Percentiles rank a stretch among this genome's conserved stretches.
These are phyloP conservation scores for Myotis vivesi DNA, from an alignment of 2,797 vertebrate genomes.

Conservation along the genomic window DNA sequence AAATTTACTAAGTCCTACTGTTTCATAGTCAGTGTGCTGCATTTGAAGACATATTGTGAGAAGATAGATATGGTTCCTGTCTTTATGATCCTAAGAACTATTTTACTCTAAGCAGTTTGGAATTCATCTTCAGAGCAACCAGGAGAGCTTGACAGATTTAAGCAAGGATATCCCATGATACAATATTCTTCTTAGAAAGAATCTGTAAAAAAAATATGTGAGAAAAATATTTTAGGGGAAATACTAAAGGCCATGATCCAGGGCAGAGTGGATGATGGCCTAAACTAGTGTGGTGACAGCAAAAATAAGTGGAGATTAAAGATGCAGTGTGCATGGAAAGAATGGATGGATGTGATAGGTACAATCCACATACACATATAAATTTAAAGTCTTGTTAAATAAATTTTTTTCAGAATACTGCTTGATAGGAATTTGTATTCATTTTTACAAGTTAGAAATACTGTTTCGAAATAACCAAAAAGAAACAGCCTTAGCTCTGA, in stretches of 20 bases:
- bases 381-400: not conserved
- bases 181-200: not conserved
- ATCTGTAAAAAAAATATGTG: not conserved
- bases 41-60: not conserved
- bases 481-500: not conserved
- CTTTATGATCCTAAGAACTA: not conserved
- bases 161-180: not conserved
- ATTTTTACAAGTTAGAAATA: constrained; percentile 11
- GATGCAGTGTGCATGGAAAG: not conserved
- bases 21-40: not conserved
- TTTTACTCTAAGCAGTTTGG: constrained; percentile 14
- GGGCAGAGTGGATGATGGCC: not conserved
- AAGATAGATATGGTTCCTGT: not conserved
- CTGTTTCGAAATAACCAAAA: not conserved
- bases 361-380: not conserved
- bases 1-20: constrained; percentile 1
- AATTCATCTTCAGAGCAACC: constrained; percentile 38
- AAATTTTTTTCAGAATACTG: not conserved
- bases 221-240: not conserved
- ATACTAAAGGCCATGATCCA: not conserved
- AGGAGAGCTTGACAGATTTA: not conserved
- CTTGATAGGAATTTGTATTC: not conserved
- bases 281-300: not conserved
- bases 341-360: not conserved
- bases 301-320: not conserved